Base-by-base conservation (phyloP, 2,113 vertebrate species). In the Paralichthys olivaceus region DNA sequence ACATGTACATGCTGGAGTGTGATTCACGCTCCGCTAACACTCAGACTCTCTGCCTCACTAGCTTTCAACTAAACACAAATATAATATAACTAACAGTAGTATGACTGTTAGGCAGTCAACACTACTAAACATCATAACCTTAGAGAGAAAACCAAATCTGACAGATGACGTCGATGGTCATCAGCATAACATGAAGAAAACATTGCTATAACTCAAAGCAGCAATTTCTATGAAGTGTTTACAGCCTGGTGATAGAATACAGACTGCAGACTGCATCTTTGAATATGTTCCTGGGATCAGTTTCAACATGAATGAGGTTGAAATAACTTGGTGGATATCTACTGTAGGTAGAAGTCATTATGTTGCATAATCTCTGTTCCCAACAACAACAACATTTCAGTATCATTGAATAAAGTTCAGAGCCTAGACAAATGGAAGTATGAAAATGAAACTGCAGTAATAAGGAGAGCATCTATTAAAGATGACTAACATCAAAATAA, bases 1-100 rank as follows among this genome's bases (percentile, higher is more conserved):
- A 58, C 65, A 76, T 32, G 75, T 56, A 83, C 77, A 65, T 51
- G 70, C 68, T 66, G 61, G 67, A 75, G 76, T 72, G 75, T 69
- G 81, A 89, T 80, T 84, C 71, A 88, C 28, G 22, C 45, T 19
- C 40, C 45, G 23, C 74, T 71, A 69, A 78, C 79, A 58, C 17
- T 26, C 62, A 79, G 29, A 77, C 57, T 69, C 25, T 77, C 51
- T 71, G 77, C 55, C 34, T 75, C 67, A 49, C 64, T 75, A 59
- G 12, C n/a, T 84, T 75, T 56, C 29, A 63, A 32, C 28, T 22
- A 7, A 40, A 69, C 6, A 64, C 45, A 51, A 32, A 66, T 29
- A 34, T 17, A 34, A 28, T 28, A 13, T 2, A 17, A 56, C 34
- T 4, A 25, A 25, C 5, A 49, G 25, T 20, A 22, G 29, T 20